Conservation (phyloP, 2,888 invertebrate species). For the Troglohyphantes excavatus region DNA sequence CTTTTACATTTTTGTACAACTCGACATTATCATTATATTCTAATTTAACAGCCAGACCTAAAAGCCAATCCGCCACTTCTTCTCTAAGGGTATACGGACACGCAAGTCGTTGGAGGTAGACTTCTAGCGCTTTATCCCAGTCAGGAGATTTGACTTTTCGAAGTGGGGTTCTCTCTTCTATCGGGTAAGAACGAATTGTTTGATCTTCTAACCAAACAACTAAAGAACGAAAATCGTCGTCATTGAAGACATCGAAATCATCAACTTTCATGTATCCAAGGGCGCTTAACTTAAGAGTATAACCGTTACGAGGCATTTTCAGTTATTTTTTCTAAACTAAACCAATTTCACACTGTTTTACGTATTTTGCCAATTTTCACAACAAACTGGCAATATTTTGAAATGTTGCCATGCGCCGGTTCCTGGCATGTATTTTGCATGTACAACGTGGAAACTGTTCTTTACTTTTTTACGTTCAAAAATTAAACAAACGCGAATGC, state of each 20-base stretch:
- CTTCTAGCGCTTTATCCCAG: conserved; percentile 88
- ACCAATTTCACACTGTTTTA: background rate
- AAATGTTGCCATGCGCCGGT: background rate
- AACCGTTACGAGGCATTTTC: conserved; percentile 84
- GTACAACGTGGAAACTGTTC: too few relatives aligned
- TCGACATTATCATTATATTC: conserved; percentile 91
- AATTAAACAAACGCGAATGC: too few relatives aligned
- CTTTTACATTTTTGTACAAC: conserved; percentile 87
- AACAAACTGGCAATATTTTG: background rate
- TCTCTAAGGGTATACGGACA: conserved; percentile 87
- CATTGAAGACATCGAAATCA: conserved; percentile 88
- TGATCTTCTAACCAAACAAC: conserved; percentile 96
- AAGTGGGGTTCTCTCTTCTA: conserved; percentile 90
- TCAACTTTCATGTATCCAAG: conserved; percentile 90
- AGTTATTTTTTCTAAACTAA: background rate
- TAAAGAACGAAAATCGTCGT: conserved; percentile 89
- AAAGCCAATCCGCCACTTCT: conserved; percentile 92
- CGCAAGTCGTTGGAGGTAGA: conserved; percentile 88
- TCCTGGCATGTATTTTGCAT: too few relatives aligned
- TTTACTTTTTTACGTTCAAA: too few relatives aligned
- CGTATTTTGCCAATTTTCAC: background rate
- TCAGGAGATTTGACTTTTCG: conserved; percentile 86
- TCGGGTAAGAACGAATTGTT: conserved; percentile 93
- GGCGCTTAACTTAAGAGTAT: conserved; percentile 89
- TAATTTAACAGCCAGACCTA: conserved; percentile 91